These are phyloP conservation scores for Lepidurus arcticus DNA, from an alignment of 1,140 invertebrate genomes.

Conservation along the genomic window DNA sequence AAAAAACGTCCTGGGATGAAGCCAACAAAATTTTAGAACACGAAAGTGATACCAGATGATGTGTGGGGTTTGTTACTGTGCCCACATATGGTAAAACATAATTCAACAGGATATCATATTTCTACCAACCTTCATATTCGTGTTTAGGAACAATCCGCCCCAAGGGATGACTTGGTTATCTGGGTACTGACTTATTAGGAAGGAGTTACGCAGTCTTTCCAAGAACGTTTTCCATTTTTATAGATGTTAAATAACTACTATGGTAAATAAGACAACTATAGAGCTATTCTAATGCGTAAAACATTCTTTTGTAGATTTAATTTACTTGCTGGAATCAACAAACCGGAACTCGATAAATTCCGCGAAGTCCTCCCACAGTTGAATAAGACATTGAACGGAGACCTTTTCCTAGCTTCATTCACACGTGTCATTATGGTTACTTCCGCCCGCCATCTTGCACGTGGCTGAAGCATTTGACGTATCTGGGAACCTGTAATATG, in stretches of 20 bases:
- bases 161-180: constrained; percentile 57
- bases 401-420: constrained; percentile 47
- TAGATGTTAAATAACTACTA: constrained; percentile 42
- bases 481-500: constrained; percentile 76
- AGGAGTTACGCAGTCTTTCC: constrained; percentile 44
- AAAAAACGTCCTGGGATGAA: constrained; percentile 22
- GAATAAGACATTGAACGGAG: constrained; percentile 57
- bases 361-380: constrained; percentile 48
- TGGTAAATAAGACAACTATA: neutral
- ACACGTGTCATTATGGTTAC: constrained; percentile 45
- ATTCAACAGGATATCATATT: neutral
- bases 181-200: constrained; percentile 47
- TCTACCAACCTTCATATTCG: neutral
- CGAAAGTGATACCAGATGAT: constrained; percentile 30
- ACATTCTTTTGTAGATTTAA: neutral
- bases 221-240: constrained; percentile 45
- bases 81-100: constrained; percentile 32
- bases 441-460: constrained; percentile 41
- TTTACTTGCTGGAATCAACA: neutral
- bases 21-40: constrained; percentile 32
- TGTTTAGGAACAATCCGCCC: constrained; percentile 51
- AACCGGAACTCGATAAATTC: neutral
- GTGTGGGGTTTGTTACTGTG: constrained; percentile 23
- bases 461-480: constrained; percentile 54
- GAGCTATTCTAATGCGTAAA: neutral